phyloP scores from a whole-genome alignment of 1,140 invertebrate genomes.

The Cherax destructor region DNA sequence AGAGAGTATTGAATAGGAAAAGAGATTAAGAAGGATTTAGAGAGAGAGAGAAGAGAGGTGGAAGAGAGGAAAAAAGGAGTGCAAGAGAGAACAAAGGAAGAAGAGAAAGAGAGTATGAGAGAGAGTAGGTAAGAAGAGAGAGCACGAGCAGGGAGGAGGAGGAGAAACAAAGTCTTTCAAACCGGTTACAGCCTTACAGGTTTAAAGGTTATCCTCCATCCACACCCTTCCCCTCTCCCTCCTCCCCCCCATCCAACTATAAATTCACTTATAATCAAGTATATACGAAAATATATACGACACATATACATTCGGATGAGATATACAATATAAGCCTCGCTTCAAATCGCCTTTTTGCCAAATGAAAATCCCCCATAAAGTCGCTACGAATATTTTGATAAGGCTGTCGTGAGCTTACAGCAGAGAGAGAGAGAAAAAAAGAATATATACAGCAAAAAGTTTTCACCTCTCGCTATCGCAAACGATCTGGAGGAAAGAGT shows the following conservation, averaged over 20 bases:
- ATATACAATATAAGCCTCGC: neutral
- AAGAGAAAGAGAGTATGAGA: constrained; percentile 23
- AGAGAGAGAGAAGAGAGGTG: neutral
- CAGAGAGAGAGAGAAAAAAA: neutral
- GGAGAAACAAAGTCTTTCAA: neutral
- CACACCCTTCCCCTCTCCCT: no score
- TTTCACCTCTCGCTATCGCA: constrained; percentile 20
- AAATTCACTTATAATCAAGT: no score
- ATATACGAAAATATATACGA: no score
- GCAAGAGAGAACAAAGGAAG: no score
- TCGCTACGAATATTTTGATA: neutral
- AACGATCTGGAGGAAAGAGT: constrained; percentile 33
- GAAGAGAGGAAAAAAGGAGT: neutral
- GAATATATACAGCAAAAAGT: neutral
- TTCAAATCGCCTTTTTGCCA: neutral
- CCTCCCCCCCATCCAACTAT: no score
- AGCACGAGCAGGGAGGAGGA: neutral
- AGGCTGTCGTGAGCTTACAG: neutral
- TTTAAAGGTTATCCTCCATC: neutral
- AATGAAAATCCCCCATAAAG: neutral
- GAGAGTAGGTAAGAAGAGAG: constrained; percentile 5
- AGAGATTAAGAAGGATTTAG: no score
- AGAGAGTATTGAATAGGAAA: neutral
- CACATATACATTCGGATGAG: no score
- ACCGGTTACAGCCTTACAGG: neutral